phyloP scores from a whole-genome alignment of 2,797 vertebrate genomes.

The Buceros bicornis region DNA sequence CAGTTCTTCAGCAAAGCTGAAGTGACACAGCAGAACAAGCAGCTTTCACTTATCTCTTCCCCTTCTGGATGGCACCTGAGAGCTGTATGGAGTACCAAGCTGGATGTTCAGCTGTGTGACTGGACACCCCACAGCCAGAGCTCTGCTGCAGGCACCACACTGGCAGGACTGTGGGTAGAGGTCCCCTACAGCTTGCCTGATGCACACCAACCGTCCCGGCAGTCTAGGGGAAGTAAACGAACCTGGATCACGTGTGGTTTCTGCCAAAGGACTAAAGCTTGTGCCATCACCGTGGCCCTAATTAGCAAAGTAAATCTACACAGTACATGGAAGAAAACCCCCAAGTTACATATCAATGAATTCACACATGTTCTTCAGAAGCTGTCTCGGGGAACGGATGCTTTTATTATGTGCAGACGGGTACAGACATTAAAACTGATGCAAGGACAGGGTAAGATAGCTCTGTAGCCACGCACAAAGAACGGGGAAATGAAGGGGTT shows the following conservation, averaged over 20 bases:
- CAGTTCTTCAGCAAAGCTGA: background rate
- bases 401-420: background rate
- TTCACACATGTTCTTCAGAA: background rate
- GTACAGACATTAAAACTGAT: background rate
- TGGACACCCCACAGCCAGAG: background rate
- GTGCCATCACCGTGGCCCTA: background rate
- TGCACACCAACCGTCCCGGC: background rate
- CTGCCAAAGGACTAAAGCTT: background rate
- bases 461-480: background rate
- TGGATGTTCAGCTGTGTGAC: background rate
- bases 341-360: background rate
- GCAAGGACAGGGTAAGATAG: background rate
- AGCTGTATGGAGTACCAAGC: background rate
- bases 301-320: background rate
- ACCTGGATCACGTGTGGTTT: background rate
- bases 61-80: background rate
- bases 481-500: background rate
- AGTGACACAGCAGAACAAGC: background rate
- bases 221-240: background rate
- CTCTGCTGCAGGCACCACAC: rapidly evolving
- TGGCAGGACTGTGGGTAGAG: background rate
- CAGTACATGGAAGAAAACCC: background rate
- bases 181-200: background rate
- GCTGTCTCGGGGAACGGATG: rapidly evolving
- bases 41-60: background rate